Evolutionary conservation across 2,113 vertebrate genomes (phyloP), one percentile per base, ranked within the genome.

Genomic region (Leptobrachium ailaonicum): DNA sequence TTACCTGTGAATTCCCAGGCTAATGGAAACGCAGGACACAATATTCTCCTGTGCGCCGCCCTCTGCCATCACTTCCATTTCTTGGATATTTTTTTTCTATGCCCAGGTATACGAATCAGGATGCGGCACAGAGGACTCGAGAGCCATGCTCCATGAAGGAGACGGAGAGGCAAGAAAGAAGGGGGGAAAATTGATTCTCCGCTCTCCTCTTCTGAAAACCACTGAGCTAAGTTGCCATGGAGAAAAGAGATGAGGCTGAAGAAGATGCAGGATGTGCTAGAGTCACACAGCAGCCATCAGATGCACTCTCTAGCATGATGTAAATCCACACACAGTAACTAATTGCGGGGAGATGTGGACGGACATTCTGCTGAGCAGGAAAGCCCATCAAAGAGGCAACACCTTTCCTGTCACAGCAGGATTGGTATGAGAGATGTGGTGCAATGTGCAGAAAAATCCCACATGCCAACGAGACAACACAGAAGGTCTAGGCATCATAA

Each of bases 221-320:
- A 7, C 82, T 84, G 82, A 66, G 84, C 85, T 82, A 87, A 88
- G 90, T 83, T 92, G 88, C 90, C 88, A 89, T 88, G 87, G 91
- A 91, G 90, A 91, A 89, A 78, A 85, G 84, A 83, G 88, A 85
- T 85, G 83, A 83, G 86, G 83, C 82, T 75, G 85, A 6, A 7
- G 71, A 83, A 83, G 82, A 83, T 0, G 0, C 54, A 67, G 45
- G 83, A 86, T 84, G 86, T 88, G 85, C 82, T 83, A 68, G 85
- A 67, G 83, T 84, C 82, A 90, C 86, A 74, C 45, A 64, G 83
- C 84, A 84, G 85, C 83, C 67, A 84, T 82, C 73, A 84, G 85
- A 86, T 73, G 83, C 84, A 76, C 73, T 64, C 62, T 73, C 70
- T 45, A 80, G 70, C 50, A 45, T 66, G 78, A 80, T 73, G 71